Conservation (phyloP, 2,888 invertebrate species). For the Idaea biselata region DNA sequence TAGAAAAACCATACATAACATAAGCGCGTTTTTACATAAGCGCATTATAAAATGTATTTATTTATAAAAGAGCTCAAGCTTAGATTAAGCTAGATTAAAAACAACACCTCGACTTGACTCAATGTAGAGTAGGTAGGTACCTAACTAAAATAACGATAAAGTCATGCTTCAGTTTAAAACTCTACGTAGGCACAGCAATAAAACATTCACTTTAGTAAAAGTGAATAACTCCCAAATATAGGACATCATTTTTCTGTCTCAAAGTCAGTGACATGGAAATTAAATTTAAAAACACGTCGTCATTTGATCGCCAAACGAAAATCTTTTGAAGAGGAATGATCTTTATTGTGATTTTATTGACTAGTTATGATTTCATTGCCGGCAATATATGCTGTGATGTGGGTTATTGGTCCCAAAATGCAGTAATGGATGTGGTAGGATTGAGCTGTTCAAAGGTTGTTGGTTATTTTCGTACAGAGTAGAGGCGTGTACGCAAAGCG, state of each 20-base stretch:
- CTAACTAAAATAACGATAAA: not conserved
- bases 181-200: not conserved
- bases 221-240: conserved; percentile 17
- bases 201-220: conserved; percentile 17
- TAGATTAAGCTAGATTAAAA: not conserved
- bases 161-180: not conserved
- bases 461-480: conserved; percentile 20
- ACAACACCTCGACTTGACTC: not conserved
- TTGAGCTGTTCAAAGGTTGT: conserved; percentile 11
- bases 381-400: not conserved
- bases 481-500: conserved; percentile 39
- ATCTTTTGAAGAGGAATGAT: conserved; percentile 1
- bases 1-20: not conserved
- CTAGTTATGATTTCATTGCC: conserved; percentile 31
- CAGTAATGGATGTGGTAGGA: conserved; percentile 32
- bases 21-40: no score
- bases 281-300: conserved; percentile 64
- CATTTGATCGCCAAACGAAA: conserved; percentile 40
- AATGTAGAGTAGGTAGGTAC: no score
- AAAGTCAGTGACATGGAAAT: conserved; percentile 68
- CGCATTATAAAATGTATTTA: not conserved
- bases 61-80: no score
- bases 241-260: conserved; percentile 40
- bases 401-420: conserved; percentile 10
- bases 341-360: conserved; percentile 12